These are phyloP conservation scores for Neodiprion fabricii DNA, from an alignment of 1,140 invertebrate genomes.

Conservation along the genomic window DNA sequence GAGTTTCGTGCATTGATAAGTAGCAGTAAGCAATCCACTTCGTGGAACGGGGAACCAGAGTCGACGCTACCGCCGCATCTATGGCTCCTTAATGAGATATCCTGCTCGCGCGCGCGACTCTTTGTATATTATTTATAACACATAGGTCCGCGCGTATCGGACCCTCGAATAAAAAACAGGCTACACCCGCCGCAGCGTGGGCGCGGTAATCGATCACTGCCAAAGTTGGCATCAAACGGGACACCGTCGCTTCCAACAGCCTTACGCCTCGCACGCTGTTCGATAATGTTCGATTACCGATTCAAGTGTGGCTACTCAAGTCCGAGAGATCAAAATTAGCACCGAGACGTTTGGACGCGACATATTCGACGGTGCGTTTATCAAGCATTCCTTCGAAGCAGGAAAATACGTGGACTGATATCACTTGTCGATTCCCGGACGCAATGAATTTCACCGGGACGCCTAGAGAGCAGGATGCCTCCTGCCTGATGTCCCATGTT, in stretches of 20 bases:
- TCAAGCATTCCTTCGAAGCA: too few species aligned
- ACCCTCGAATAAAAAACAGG: not conserved
- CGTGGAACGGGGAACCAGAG: constrained; percentile 15
- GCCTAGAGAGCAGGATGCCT: too few species aligned
- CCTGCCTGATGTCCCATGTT: too few species aligned
- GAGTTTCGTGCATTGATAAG: constrained; percentile 47
- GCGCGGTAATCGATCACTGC: not conserved
- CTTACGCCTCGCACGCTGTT: too few species aligned
- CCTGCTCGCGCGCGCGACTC: not conserved
- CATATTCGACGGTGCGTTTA: too few species aligned
- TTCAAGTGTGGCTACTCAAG: too few species aligned
- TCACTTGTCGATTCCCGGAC: too few species aligned
- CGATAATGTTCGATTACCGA: too few species aligned
- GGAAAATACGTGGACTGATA: too few species aligned
- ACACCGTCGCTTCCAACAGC: not conserved
- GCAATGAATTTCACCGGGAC: too few species aligned
- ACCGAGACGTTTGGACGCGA: too few species aligned
- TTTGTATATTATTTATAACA: not conserved
- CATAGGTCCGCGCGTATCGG: not conserved
- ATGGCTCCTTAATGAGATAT: constrained; percentile 19
- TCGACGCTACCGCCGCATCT: not conserved
- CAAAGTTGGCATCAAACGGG: not conserved
- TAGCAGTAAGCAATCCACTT: constrained; percentile 23
- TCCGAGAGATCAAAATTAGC: too few species aligned
- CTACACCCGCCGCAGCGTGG: not conserved